A percentile compares a stretch with the other conserved stretches of the same genome.
Evolutionary conservation across 2,888 invertebrate species (phyloP).

Genomic region (Tillus elongatus): DNA sequence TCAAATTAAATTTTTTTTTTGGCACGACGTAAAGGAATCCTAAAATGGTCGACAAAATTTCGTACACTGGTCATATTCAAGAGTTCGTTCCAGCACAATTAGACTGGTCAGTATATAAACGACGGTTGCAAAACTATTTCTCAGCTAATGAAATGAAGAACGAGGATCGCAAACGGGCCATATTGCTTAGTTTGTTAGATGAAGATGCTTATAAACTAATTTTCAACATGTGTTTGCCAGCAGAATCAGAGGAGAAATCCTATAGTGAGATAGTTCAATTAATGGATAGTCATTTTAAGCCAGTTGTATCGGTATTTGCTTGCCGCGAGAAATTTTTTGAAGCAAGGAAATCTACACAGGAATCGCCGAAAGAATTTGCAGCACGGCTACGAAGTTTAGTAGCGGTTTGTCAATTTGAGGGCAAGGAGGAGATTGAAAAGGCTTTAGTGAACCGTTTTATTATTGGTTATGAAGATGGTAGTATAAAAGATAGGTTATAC

Average conservation of each 20-base stretch:
- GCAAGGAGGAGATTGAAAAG: background rate
- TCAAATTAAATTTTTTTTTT: too few relatives aligned
- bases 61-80: too few relatives aligned
- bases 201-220: slow-evolving; percentile 2
- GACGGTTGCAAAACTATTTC: too few relatives aligned
- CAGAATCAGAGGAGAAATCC: slow-evolving; percentile 9
- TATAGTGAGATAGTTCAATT: slow-evolving; percentile 12
- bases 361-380: slow-evolving; percentile 5
- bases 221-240: background rate
- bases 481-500: slow-evolving; percentile 9
- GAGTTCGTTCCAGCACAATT: too few relatives aligned
- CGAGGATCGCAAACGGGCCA: background rate
- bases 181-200: background rate
- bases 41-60: too few relatives aligned
- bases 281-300: slow-evolving; percentile 14
- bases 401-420: background rate
- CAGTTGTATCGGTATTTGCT: slow-evolving; percentile 12
- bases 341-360: slow-evolving; percentile 6
- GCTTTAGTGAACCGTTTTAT: slow-evolving; percentile 11
- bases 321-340: slow-evolving; percentile 15
- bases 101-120: too few relatives aligned
- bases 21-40: too few relatives aligned
- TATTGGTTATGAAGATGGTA: slow-evolving; percentile 5
- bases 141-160: background rate
- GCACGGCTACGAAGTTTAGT: slow-evolving; percentile 3